Percentiles rank a stretch among this genome's conserved stretches.
Evolutionary conservation across 92 coral and sea anemone genomes (phyloP).

Genomic region (Palythoa grandis): DNA sequence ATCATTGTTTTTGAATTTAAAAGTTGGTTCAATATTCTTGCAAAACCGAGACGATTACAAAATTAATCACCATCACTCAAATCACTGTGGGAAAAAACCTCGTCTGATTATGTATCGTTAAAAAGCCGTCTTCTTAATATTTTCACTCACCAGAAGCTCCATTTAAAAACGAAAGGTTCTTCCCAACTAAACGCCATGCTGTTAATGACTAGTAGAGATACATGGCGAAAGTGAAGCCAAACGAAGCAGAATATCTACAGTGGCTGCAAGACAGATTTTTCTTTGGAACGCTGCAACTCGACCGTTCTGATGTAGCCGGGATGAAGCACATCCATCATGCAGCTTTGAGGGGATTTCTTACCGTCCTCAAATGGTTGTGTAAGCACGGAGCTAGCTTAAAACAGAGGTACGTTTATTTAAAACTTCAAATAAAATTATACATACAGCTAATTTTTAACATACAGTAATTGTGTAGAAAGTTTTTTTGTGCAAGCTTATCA

Average conservation of each 20-base stretch:
- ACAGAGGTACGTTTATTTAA: constrained; percentile 57
- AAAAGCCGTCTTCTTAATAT: constrained; percentile 2
- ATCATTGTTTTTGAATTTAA: constrained; percentile 9
- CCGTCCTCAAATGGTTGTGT: constrained; percentile 79
- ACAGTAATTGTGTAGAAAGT: no score
- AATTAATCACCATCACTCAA: not conserved
- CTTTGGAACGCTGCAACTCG: constrained; percentile 58
- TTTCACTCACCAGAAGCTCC: not conserved
- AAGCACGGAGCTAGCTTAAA: constrained; percentile 77
- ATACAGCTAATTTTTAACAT: no score
- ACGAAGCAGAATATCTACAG: constrained; percentile 70
- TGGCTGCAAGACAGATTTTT: constrained; percentile 76
- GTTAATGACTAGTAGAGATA: not conserved
- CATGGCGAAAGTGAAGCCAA: constrained; percentile 17
- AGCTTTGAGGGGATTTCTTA: constrained; percentile 68
- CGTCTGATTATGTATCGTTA: not conserved
- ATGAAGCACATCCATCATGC: constrained; percentile 77
- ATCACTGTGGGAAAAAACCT: constrained; percentile 12
- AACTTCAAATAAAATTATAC: no score
- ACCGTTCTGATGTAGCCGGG: constrained; percentile 72
- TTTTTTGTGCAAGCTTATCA: no score
- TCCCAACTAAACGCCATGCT: not conserved
- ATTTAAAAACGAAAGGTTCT: not conserved
- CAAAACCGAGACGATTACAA: constrained; percentile 14
- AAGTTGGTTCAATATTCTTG: constrained; percentile 23